These are phyloP conservation scores for Nicator chloris DNA, from an alignment of 2,113 vertebrate genomes.

Conservation along the genomic window DNA sequence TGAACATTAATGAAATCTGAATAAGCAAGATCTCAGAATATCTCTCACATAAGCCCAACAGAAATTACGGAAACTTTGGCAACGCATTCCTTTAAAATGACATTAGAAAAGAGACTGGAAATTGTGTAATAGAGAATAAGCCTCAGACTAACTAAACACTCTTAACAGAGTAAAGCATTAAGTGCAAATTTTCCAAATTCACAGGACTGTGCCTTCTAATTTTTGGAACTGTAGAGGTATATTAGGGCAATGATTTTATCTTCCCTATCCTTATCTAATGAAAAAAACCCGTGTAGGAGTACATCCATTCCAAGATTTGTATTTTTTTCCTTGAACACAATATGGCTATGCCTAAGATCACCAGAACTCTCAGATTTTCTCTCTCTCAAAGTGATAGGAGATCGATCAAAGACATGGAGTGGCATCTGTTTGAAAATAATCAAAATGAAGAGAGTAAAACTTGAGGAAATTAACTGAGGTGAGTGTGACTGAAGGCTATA, in stretches of 20 bases:
- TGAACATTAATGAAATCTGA: neutral
- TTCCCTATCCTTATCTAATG: neutral
- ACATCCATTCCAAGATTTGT: neutral
- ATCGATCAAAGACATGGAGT: neutral
- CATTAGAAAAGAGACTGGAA: neutral
- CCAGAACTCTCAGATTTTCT: neutral
- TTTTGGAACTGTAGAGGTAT: neutral
- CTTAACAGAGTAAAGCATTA: neutral
- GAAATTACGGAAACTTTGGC: neutral
- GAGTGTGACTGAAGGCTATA: neutral
- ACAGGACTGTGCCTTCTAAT: neutral
- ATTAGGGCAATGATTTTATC: neutral
- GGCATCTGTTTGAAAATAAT: neutral
- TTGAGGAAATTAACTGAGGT: neutral
- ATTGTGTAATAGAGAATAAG: neutral
- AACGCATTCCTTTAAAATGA: neutral
- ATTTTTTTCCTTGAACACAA: neutral
- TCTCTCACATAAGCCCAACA: neutral
- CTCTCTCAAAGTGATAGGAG: neutral
- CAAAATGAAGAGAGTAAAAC: neutral
- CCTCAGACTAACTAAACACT: neutral
- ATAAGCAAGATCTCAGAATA: neutral
- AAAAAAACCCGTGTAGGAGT: neutral
- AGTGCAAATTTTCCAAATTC: neutral
- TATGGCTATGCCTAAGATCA: neutral